Evolutionary conservation across 2,888 invertebrate genomes (phyloP).

Genomic region (Pseudeuparius sepicola): DNA sequence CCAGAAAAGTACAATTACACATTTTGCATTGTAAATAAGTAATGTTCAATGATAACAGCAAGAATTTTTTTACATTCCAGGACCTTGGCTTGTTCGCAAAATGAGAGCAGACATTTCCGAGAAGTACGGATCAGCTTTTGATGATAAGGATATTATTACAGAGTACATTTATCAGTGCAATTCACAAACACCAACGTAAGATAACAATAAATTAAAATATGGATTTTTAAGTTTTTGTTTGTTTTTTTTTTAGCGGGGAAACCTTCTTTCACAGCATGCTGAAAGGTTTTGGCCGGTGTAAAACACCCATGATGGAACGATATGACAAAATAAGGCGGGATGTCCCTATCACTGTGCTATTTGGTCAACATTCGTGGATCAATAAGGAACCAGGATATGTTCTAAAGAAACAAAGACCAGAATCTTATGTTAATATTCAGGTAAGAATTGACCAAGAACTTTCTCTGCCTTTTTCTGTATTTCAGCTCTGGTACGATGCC

Average conservation of each 20-base stretch:
- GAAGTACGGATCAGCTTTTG: conserved; percentile 62
- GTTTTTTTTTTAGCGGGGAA: conserved; percentile 61
- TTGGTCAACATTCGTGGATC: conserved; percentile 92
- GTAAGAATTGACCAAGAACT: too few species aligned
- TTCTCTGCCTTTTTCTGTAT: too few species aligned
- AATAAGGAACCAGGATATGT: conserved; percentile 73
- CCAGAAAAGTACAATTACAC: too few species aligned
- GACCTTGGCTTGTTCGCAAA: conserved; percentile 78
- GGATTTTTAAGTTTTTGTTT: background rate
- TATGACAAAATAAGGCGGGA: conserved; percentile 55
- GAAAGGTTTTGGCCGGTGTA: conserved; percentile 88
- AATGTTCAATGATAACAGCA: too few species aligned
- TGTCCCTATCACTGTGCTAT: conserved; percentile 81
- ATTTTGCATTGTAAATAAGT: too few species aligned
- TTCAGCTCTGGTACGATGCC: too few species aligned
- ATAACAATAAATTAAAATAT: conserved; percentile 16
- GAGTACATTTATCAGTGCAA: conserved; percentile 96
- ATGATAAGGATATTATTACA: conserved; percentile 63
- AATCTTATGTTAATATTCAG: conserved; percentile 68
- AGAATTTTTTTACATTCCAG: conserved; percentile 44
- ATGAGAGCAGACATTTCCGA: conserved; percentile 79
- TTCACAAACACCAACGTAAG: conserved; percentile 78
- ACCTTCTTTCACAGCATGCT: conserved; percentile 85
- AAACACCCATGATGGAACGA: conserved; percentile 85
- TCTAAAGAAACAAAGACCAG: conserved; percentile 56